A percentile compares a stretch with the other conserved stretches of the same genome.
Evolutionary conservation across 2,113 vertebrate genomes (phyloP).

Genomic region (Ovis aries): ARS-UI_Ramb_v3.0 NC_056062.1:6601501-6602000

Average conservation of each 20-base stretch:
- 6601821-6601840: neutral
- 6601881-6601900: neutral
- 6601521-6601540: neutral
- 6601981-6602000: neutral
- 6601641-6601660: neutral
- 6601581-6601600: neutral
- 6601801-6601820: neutral
- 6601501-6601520: neutral
- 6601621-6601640: neutral
- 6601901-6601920: neutral
- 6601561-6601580: neutral
- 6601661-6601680: neutral
- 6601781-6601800: neutral
- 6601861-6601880: neutral
- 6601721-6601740: neutral
- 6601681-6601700: neutral
- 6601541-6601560: neutral
- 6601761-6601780: accelerated
- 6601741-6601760: neutral
- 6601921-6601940: neutral
- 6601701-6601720: neutral
- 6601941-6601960: neutral
- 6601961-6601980: neutral
- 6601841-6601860: neutral
- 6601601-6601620: neutral